Base-by-base conservation (phyloP, 2,113 vertebrate genomes). In the Oceanodroma tethys region DNA sequence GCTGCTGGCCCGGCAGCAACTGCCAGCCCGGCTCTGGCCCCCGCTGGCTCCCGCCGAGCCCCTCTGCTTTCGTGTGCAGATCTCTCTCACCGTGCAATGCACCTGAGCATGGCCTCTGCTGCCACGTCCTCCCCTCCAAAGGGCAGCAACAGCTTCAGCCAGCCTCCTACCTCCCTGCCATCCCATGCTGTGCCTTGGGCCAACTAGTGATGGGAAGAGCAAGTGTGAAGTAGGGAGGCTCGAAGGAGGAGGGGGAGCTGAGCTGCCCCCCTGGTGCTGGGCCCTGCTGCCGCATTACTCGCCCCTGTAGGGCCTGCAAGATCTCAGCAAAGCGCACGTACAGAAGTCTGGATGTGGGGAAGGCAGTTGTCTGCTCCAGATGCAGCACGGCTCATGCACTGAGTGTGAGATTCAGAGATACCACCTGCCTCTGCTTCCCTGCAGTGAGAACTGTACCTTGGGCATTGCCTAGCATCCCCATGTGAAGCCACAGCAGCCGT, bases 21-120 rank as follows among this genome's bases (percentile, higher is more conserved):
- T 21, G 18, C 73, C 53, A 60, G 59, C 67, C 60, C 0, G 3
- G 50, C 68, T 50, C 40, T 48, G 48, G 27, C 40, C n/a, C 52
- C 40, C 20, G 26, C 53, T 29, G 53, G 67, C 60, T 40, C 45
- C 65, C 30, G 25, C 76, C 38, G 0, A 0, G 52, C 36, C 76
- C 66, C 40, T 52, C 81, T 27, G 76, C 63, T 52, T 25, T 52
- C 3, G 0, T 9, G 21, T 16, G 38, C 20, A 23, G 17, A 18
- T 20, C 16, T 62, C 40, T 30, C 8, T 9, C 45, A 9, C 14
- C 2, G 27, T 6, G 6, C n/a, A 11, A 15, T 12, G 20, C 58
- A n/a, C 27, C 0, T 2, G 25, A 12, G 21, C 1, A 0, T 7
- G 36, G 42, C 42, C n/a, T 19, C 56, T 21, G 16, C 45, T 40